Percentiles rank a stretch among this genome's conserved stretches.
phyloP scores from a whole-genome alignment of 2,797 vertebrate species.

The Chlorospingus flavigularis region DNA sequence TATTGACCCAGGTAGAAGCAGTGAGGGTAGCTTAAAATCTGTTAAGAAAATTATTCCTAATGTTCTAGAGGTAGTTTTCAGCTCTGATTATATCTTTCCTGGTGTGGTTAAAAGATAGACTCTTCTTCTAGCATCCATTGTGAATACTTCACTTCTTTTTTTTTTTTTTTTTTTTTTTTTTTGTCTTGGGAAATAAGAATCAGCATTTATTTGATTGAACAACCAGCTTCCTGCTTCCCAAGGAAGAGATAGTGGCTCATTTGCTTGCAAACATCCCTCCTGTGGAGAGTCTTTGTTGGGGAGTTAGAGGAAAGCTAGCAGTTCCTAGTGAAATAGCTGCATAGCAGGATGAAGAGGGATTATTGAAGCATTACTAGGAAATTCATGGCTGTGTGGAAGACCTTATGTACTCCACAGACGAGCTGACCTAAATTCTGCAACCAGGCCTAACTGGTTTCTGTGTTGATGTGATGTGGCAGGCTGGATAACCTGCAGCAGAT shows the following conservation, averaged over 20 bases:
- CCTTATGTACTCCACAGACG: constrained; percentile 26
- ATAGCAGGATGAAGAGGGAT: constrained; percentile 36
- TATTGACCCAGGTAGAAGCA: not conserved
- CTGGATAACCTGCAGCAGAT: constrained; percentile 4
- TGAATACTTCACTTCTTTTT: not conserved
- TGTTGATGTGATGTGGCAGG: not conserved
- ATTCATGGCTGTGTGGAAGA: constrained; percentile 16
- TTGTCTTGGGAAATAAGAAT: not conserved
- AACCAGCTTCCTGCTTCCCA: constrained; percentile 40
- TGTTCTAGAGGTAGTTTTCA: not conserved
- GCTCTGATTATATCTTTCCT: not conserved
- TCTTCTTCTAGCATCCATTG: not conserved
- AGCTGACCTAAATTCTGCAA: constrained; percentile 61
- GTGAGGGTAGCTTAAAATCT: not conserved
- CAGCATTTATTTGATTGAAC: constrained; percentile 14
- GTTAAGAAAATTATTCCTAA: not conserved
- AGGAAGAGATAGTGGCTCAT: constrained; percentile 18
- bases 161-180: not conserved
- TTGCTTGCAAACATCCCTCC: not conserved
- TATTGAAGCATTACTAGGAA: constrained; percentile 56
- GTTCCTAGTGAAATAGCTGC: constrained; percentile 4
- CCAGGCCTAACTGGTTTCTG: constrained; percentile 8
- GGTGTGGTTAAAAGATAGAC: not conserved
- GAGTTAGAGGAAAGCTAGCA: not conserved
- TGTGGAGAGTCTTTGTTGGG: constrained; percentile 17